Evolutionary conservation across 2,797 vertebrate genomes (phyloP).

Genomic region (Sebastes melanostomus): DNA sequence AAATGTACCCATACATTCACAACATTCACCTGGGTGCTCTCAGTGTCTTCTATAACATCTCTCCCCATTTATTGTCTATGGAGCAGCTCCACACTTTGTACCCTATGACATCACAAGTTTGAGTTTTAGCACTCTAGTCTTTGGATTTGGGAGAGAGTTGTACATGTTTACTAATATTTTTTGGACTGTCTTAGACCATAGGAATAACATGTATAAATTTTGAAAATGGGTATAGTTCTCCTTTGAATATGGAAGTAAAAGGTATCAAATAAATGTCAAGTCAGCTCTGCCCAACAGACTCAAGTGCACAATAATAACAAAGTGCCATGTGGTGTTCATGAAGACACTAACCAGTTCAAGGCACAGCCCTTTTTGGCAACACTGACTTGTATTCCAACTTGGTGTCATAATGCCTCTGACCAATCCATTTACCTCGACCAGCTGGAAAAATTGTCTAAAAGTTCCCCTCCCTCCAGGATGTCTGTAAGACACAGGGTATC

Average conservation of each 20-base stretch:
- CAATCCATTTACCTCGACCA: conserved; percentile 2
- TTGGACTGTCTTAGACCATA: too few species aligned
- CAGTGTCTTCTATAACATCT: too few species aligned
- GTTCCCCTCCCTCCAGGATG: background rate
- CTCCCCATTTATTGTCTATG: too few species aligned
- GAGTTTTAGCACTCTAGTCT: too few species aligned
- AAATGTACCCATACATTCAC: too few species aligned
- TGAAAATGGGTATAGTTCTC: background rate
- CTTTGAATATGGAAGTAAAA: background rate
- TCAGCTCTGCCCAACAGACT: background rate
- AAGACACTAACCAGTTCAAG: background rate
- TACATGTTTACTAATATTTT: too few species aligned
- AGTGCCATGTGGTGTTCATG: background rate
- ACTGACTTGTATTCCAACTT: background rate
- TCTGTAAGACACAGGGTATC: background rate
- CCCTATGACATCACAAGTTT: too few species aligned
- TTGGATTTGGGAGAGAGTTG: too few species aligned
- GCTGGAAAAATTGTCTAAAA: background rate
- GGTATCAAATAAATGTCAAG: too few species aligned
- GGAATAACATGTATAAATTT: background rate
- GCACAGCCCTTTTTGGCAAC: background rate
- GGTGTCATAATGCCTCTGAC: background rate
- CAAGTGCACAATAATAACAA: background rate
- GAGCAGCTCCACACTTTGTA: too few species aligned
- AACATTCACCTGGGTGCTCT: too few species aligned